Evolutionary conservation across 1,140 invertebrate genomes (phyloP).

Genomic region (Wiebesia pumilae): DNA sequence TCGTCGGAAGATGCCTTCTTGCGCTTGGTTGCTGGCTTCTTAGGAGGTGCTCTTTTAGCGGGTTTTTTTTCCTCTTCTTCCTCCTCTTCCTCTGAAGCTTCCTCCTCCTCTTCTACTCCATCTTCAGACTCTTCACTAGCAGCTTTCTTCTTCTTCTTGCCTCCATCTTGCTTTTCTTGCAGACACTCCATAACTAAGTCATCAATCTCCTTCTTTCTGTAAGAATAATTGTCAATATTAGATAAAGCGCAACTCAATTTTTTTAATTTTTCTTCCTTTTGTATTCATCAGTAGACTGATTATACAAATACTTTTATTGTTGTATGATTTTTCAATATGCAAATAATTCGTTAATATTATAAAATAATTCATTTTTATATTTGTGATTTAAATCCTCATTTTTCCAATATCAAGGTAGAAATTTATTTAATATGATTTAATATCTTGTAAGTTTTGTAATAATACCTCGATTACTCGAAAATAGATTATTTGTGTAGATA

Average conservation of each 20-base stretch:
- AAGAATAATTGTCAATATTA: slow-evolving; percentile 46
- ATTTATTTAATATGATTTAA: no score
- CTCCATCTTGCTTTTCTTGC: slow-evolving; percentile 77
- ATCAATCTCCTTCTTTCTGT: slow-evolving; percentile 89
- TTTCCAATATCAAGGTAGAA: no score
- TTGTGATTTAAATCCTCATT: no score
- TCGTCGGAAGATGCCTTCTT: slow-evolving; percentile 78
- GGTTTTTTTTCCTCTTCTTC: slow-evolving; percentile 79
- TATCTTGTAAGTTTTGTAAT: no score
- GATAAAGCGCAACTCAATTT: not conserved
- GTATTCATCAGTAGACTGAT: no score
- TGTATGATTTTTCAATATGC: no score
- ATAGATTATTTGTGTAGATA: no score
- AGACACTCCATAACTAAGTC: slow-evolving; percentile 87
- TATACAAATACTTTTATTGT: no score
- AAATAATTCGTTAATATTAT: no score
- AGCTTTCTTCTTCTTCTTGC: slow-evolving; percentile 75
- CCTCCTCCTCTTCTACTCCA: slow-evolving; percentile 79
- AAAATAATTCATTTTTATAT: no score
- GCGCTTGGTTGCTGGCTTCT: slow-evolving; percentile 72
- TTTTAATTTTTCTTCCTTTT: not conserved
- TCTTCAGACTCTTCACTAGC: slow-evolving; percentile 77
- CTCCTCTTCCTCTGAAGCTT: slow-evolving; percentile 78
- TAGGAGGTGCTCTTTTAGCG: slow-evolving; percentile 75
- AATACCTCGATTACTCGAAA: no score